phyloP scores from a whole-genome alignment of 2,113 vertebrate species.

The Rhinichthys klamathensis region DNA sequence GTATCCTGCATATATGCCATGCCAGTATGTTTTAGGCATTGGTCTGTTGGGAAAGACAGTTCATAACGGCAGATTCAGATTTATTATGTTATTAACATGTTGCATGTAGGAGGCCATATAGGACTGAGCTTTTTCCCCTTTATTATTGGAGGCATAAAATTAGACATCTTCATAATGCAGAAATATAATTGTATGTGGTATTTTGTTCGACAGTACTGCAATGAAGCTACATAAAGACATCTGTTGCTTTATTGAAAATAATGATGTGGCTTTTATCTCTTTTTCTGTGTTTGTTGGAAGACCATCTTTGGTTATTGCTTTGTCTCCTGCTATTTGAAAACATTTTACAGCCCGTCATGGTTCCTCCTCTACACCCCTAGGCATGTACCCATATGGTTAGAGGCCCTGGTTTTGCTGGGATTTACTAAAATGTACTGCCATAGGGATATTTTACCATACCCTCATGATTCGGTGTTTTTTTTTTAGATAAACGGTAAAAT shows the following conservation, averaged over 20 bases:
- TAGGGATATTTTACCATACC: neutral
- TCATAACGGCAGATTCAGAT: slow-evolving; percentile 31
- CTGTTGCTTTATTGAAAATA: neutral
- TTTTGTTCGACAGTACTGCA: neutral
- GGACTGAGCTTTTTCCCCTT: neutral
- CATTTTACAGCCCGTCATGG: neutral
- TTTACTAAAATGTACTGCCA: neutral
- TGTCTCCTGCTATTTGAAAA: neutral
- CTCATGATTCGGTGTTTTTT: neutral
- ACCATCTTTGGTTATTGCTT: neutral
- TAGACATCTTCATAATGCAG: slow-evolving; percentile 2
- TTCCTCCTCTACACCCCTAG: neutral
- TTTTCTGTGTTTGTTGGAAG: slow-evolving; percentile 6
- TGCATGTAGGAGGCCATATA: neutral
- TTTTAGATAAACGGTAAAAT: no score
- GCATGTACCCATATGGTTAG: neutral
- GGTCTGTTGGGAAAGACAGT: slow-evolving; percentile 17
- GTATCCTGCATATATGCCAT: neutral
- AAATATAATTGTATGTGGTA: neutral
- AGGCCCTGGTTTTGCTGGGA: neutral
- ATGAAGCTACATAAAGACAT: neutral
- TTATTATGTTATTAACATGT: slow-evolving; percentile 36
- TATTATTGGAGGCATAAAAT: slow-evolving; percentile 23
- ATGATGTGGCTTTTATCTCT: neutral
- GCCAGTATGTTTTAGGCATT: neutral